Percentiles rank a stretch among this genome's conserved stretches.
phyloP scores from a whole-genome alignment of 2,888 invertebrate genomes.

The Phania funesta region DNA sequence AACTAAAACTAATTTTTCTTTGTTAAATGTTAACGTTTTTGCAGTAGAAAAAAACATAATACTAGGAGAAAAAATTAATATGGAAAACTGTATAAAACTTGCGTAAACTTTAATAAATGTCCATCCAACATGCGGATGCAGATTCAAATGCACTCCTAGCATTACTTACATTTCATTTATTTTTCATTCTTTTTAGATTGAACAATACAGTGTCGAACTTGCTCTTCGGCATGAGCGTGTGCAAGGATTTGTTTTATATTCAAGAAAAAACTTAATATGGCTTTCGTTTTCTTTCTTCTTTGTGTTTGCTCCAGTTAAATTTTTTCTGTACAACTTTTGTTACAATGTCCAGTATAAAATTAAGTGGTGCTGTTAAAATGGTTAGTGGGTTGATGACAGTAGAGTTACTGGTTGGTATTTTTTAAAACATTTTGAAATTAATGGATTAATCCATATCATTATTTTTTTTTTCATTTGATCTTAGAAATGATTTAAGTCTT shows the following conservation, averaged over 20 bases:
- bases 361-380: neutral
- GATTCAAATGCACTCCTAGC: slow-evolving; percentile 5
- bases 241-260: slow-evolving; percentile 11
- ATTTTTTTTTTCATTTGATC: no score
- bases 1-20: slow-evolving; percentile 54
- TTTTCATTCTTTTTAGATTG: slow-evolving; percentile 16
- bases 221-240: slow-evolving; percentile 1
- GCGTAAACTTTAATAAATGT: slow-evolving; percentile 65
- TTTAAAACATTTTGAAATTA: no score
- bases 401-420: no score
- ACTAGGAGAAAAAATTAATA: slow-evolving; percentile 32
- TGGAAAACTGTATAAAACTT: slow-evolving; percentile 55
- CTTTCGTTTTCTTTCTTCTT: neutral
- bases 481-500: no score
- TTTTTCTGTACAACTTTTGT: neutral
- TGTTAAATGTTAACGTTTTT: slow-evolving; percentile 23
- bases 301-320: neutral
- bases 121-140: slow-evolving; percentile 53
- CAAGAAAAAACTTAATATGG: slow-evolving; percentile 49
- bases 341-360: neutral
- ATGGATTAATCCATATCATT: no score
- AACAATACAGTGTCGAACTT: slow-evolving; percentile 8
- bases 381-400: neutral
- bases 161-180: slow-evolving; percentile 27
- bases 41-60: neutral